phyloP scores from a whole-genome alignment of 2,797 vertebrate species.

The Morelia viridis region DNA sequence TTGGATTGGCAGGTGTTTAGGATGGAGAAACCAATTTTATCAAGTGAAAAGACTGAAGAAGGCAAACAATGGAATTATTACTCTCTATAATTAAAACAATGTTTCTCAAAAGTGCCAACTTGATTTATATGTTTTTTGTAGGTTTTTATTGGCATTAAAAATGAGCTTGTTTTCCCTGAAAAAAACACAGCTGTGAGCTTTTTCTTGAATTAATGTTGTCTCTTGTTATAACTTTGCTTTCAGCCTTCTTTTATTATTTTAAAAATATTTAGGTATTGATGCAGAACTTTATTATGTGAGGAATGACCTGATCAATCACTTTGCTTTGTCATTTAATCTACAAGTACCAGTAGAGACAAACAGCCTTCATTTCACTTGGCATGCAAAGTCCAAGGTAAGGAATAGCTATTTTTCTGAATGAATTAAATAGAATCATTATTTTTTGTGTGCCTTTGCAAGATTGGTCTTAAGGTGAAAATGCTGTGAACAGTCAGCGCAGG shows the following conservation, averaged over 20 bases:
- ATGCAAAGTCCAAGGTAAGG: constrained; percentile 86
- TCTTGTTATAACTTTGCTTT: not conserved
- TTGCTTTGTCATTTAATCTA: constrained; percentile 94
- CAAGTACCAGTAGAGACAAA: constrained; percentile 92
- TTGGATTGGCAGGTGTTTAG: not conserved
- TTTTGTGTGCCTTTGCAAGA: not conserved
- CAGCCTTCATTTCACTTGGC: constrained; percentile 95
- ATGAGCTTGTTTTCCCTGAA: not conserved
- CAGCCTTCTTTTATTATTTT: not conserved
- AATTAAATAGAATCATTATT: not conserved
- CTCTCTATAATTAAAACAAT: not conserved
- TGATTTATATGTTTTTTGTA: not conserved
- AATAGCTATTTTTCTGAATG: not conserved
- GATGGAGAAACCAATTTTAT: not conserved
- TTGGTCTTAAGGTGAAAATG: not conserved
- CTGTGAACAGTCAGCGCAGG: not conserved
- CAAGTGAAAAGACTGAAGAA: not conserved
- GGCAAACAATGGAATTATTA: not conserved
- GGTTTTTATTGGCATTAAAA: not conserved
- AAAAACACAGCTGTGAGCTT: not conserved
- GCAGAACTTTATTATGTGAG: constrained; percentile 96
- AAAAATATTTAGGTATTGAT: constrained; percentile 83
- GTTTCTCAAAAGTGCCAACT: not conserved
- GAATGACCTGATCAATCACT: constrained; percentile 91
- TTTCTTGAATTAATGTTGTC: not conserved